Percentiles rank a stretch among this genome's conserved stretches.
Evolutionary conservation across 2,113 vertebrate genomes (phyloP).

Genomic region (Puffinus mauretanicus): DNA sequence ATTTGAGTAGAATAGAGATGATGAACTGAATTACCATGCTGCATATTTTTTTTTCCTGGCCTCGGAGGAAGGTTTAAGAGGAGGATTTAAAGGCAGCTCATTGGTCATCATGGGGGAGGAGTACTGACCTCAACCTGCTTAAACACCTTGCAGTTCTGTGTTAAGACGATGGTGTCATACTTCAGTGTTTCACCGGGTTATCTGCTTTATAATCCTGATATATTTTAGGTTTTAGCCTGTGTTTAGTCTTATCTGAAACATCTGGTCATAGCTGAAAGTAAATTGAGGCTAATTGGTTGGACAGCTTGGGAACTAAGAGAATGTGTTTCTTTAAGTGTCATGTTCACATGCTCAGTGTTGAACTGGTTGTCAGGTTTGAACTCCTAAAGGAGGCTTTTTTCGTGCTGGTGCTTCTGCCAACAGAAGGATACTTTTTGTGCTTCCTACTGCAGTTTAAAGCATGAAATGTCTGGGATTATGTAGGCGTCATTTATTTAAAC

Average conservation of each 20-base stretch:
- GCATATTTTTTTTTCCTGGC: background rate
- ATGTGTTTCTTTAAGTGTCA: background rate
- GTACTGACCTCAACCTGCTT: background rate
- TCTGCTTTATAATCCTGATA: background rate
- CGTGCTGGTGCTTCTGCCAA: background rate
- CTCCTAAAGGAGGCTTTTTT: background rate
- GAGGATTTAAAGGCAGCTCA: background rate
- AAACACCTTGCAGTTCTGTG: background rate
- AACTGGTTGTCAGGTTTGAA: background rate
- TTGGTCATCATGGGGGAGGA: background rate
- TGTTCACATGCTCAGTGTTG: background rate
- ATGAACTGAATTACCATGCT: background rate
- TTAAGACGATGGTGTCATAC: background rate
- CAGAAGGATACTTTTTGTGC: background rate
- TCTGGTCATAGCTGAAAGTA: background rate
- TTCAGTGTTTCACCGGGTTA: background rate
- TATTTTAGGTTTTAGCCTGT: background rate
- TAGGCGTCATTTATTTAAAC: background rate
- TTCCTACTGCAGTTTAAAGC: background rate
- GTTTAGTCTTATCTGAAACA: background rate
- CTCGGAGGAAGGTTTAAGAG: background rate
- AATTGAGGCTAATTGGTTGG: background rate
- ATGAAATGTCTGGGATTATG: background rate
- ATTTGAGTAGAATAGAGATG: background rate
- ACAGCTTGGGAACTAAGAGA: background rate